A percentile compares a stretch with the other conserved stretches of the same genome.
These are phyloP conservation scores for Drosophila fungiperda DNA, from an alignment of 2,888 invertebrate species.

Conservation along the genomic window DNA sequence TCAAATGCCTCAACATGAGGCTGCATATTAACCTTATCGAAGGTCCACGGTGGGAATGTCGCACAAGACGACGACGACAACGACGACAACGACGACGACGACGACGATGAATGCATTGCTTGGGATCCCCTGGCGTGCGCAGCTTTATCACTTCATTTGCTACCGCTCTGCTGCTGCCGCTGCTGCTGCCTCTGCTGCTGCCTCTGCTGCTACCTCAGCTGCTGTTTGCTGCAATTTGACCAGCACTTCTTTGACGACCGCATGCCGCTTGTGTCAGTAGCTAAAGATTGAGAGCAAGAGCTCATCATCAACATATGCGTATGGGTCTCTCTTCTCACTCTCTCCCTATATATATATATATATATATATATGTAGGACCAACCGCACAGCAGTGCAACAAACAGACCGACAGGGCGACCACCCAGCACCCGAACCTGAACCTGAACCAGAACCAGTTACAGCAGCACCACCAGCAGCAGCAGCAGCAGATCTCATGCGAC, in stretches of 20 bases:
- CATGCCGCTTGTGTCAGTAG: conserved; percentile 78
- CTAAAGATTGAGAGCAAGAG: conserved; percentile 51
- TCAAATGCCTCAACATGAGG: conserved; percentile 77
- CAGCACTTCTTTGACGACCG: conserved; percentile 78
- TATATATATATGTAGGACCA: conserved; percentile 43
- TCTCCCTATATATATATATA: not conserved
- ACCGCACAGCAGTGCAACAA: conserved; percentile 67
- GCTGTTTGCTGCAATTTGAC: conserved; percentile 68
- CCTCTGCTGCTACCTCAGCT: conserved; percentile 3
- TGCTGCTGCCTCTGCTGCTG: conserved; percentile 18
- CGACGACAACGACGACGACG: conserved; percentile 8
- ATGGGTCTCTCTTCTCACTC: not conserved
- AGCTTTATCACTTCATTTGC: conserved; percentile 82
- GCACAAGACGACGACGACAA: conserved; percentile 63
- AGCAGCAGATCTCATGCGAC: conserved; percentile 42
- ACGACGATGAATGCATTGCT: conserved; percentile 6
- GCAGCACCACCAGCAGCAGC: conserved; percentile 13
- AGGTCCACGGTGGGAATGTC: conserved; percentile 74
- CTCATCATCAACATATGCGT: conserved; percentile 72
- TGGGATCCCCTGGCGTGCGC: conserved; percentile 72
- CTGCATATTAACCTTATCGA: conserved; percentile 66
- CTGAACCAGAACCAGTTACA: conserved; percentile 21
- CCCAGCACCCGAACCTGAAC: conserved; percentile 56
- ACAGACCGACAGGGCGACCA: conserved; percentile 67
- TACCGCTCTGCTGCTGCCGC: conserved; percentile 58